A percentile compares a stretch with the other conserved stretches of the same genome.
These are phyloP conservation scores for Poicephalus gulielmi DNA, from an alignment of 2,113 vertebrate species.

Conservation along the genomic window DNA sequence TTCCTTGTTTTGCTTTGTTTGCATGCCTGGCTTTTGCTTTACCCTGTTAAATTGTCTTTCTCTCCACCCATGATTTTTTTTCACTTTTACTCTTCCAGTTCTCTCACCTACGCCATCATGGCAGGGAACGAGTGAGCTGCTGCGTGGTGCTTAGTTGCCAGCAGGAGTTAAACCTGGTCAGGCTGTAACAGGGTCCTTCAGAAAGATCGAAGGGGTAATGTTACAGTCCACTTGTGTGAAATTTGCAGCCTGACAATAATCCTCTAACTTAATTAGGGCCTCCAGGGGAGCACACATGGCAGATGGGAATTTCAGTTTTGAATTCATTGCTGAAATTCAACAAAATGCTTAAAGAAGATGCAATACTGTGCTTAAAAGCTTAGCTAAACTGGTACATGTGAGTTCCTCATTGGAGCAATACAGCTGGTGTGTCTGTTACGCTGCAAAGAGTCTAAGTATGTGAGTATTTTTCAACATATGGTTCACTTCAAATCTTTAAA, in stretches of 20 bases:
- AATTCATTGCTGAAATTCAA: background rate
- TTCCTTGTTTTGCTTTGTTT: background rate
- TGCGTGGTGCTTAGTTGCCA: background rate
- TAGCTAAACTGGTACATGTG: background rate
- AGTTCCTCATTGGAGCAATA: background rate
- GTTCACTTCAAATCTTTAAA: background rate
- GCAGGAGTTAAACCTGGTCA: background rate
- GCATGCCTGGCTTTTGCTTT: background rate
- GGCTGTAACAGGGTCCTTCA: background rate
- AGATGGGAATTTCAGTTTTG: background rate
- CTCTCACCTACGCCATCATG: background rate
- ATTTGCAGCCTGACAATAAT: background rate
- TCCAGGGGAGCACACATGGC: accelerated
- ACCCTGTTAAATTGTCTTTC: background rate
- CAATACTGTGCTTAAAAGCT: background rate
- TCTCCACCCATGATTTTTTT: background rate
- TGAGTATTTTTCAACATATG: slow-evolving; percentile 8
- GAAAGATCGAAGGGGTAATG: accelerated
- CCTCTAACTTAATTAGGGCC: background rate
- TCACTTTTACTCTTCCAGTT: background rate
- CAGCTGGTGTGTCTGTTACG: background rate
- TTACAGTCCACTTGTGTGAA: background rate
- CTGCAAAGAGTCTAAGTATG: background rate
- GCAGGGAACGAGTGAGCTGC: background rate
- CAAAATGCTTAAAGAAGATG: background rate